Percentiles rank a stretch among this genome's conserved stretches.
Conservation (phyloP, 2,797 vertebrate genomes). For the Malurus splendens region DNA sequence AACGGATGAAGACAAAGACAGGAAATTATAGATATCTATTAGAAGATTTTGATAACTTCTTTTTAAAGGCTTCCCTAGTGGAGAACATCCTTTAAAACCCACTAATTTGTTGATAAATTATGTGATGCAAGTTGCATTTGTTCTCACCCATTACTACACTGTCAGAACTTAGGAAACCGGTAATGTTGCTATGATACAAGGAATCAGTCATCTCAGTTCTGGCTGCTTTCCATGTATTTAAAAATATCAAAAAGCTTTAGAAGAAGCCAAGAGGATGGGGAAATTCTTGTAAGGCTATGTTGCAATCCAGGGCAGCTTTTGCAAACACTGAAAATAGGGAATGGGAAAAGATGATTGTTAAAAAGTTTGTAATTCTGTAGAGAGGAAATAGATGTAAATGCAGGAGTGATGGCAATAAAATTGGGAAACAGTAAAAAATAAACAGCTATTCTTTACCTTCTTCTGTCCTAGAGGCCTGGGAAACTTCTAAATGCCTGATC, state of each 20-base stretch:
- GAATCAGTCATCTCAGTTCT: constrained; percentile 36
- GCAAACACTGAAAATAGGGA: not conserved
- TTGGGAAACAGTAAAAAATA: not conserved
- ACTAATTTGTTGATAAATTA: constrained; percentile 48
- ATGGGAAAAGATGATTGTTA: not conserved
- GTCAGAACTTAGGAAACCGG: constrained; percentile 27
- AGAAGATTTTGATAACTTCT: constrained; percentile 4
- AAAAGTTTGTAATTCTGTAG: not conserved
- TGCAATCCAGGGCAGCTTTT: constrained; percentile 1
- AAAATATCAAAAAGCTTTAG: constrained; percentile 59
- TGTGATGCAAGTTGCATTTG: constrained; percentile 36
- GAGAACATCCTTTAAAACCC: not conserved
- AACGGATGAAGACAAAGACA: not conserved
- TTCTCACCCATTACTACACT: constrained; percentile 24
- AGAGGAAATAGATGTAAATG: not conserved
- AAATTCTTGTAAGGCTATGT: constrained; percentile 16
- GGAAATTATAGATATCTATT: not conserved
- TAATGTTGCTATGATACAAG: constrained; percentile 58
- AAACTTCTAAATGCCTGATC: not conserved
- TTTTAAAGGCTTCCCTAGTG: constrained; percentile 12
- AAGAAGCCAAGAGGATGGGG: constrained; percentile 14
- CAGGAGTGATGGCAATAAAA: not conserved
- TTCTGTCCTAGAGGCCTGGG: not conserved
- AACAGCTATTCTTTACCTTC: not conserved
- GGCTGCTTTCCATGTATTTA: constrained; percentile 51